Base-by-base conservation (phyloP, 2,797 vertebrate species). In the Acipenser oxyrinchus region DNA sequence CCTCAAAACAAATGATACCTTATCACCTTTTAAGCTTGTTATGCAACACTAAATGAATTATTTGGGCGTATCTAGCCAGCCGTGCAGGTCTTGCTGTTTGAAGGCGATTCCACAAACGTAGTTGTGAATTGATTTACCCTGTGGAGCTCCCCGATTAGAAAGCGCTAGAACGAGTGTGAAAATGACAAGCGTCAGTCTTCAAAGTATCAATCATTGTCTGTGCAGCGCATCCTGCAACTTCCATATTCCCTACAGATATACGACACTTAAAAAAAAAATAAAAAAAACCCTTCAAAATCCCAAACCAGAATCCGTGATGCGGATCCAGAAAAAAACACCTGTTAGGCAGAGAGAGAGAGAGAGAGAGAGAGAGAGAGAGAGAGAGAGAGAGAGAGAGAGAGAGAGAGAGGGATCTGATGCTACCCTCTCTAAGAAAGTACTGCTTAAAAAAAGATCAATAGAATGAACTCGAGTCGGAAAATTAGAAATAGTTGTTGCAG, bases 61-160 rank as follows among this genome's bases (percentile, higher is more conserved):
- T 9, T 67, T 69, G 70, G 51, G 62, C 68, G 73, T 74, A 62
- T 70, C 68, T 75, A 68, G 60, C 51, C 55, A 75, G 73, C 6
- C 58, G 65, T 72, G 74, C 77, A 70, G 65, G 67, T 73, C 13
- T 51, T 70, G 65, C 72, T 73, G 73, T 75, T 72, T 68, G 75
- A 73, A 72, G 81, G 67, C 71, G 7, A 66, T 75, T 70, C 69
- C 70, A 70, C 74, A 77, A 76, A 72, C 73, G 59, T 11, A 68
- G 72, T 71, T 65, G 2, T 37, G 23, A 2, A 37, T 37, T 4
- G 23, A 37, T 37, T 3, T 37, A 37, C 23, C 23, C 23, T 37
- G 23, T 37, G 23, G 23, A 37, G 73, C 73, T 75, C 77, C 77
- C 65, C 53, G 63, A 63, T 49, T 67, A 71, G 73, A 69, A 70